phyloP scores from a whole-genome alignment of 2,797 vertebrate genomes.

The Tarsius wallacei region DNA sequence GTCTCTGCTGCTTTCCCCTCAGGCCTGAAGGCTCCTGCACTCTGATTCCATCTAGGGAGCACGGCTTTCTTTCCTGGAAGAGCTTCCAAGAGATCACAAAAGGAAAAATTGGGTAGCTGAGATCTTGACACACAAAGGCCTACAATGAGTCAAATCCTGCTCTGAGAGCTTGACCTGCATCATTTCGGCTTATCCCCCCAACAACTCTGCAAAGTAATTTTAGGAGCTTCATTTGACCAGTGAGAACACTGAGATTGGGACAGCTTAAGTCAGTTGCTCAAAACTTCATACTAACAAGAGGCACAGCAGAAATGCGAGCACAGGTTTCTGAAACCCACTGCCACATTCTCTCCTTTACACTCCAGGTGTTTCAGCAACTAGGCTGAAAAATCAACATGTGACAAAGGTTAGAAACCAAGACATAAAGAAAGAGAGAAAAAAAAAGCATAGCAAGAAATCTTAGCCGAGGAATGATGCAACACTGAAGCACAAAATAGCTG shows the following conservation, averaged over 20 bases:
- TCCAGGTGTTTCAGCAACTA: not conserved
- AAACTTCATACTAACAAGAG: not conserved
- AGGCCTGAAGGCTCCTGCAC: not conserved
- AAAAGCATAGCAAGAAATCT: not conserved
- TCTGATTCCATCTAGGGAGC: not conserved
- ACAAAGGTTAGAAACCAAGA: conserved; percentile 46
- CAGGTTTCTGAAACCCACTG: not conserved
- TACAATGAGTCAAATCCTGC: not conserved
- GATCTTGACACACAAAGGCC: not conserved
- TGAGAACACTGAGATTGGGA: not conserved
- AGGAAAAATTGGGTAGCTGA: not conserved
- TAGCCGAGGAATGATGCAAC: not conserved
- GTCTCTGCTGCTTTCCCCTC: not conserved
- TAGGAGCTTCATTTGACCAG: not conserved
- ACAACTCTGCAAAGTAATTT: not conserved
- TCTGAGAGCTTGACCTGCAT: not conserved
- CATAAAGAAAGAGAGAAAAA: not conserved
- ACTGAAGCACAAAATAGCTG: not conserved
- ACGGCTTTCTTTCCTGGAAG: not conserved
- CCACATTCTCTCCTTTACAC: not conserved
- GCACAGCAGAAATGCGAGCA: not conserved
- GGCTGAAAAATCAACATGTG: not conserved
- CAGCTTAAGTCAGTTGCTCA: not conserved
- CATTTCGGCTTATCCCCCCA: not conserved
- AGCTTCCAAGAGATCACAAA: not conserved